Conservation (phyloP, 2,888 invertebrate species). For the Drosophila monieri region DNA sequence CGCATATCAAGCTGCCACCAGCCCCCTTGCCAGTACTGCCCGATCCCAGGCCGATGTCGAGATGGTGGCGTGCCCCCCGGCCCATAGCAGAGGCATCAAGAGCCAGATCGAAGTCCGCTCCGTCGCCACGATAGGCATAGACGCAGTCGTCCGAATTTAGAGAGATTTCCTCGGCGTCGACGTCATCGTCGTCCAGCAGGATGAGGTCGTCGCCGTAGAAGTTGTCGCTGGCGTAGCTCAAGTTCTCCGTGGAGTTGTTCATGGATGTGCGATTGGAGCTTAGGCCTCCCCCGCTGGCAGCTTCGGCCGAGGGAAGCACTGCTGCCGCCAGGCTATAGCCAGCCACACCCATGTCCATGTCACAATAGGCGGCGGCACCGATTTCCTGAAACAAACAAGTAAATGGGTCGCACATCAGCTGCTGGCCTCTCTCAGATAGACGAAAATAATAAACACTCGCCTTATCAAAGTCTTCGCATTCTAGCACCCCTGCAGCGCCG, state of each 20-base stretch:
- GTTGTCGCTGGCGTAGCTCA: slow-evolving; percentile 83
- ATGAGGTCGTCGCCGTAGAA: slow-evolving; percentile 82
- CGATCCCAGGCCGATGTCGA: slow-evolving; percentile 46
- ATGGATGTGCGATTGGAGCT: slow-evolving; percentile 81
- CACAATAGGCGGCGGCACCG: slow-evolving; percentile 54
- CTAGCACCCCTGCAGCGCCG: slow-evolving; percentile 44
- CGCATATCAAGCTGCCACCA: slow-evolving; percentile 46
- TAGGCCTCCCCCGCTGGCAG: slow-evolving; percentile 47
- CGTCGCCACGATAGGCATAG: slow-evolving; percentile 83
- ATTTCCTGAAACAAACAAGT: slow-evolving; percentile 32
- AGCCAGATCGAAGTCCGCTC: slow-evolving; percentile 78
- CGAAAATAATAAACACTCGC: slow-evolving; percentile 45
- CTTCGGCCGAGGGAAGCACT: slow-evolving; percentile 62
- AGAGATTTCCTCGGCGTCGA: slow-evolving; percentile 81
- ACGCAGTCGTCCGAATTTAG: slow-evolving; percentile 83
- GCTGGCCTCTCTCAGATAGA: background rate
- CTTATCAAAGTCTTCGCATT: slow-evolving; percentile 58
- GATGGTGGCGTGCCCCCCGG: slow-evolving; percentile 44
- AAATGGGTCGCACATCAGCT: slow-evolving; percentile 11
- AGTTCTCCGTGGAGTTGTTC: slow-evolving; percentile 83
- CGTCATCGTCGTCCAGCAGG: slow-evolving; percentile 76
- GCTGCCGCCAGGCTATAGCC: slow-evolving; percentile 47
- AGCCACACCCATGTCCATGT: slow-evolving; percentile 46
- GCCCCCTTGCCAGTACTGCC: slow-evolving; percentile 22
- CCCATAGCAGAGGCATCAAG: slow-evolving; percentile 40